Evolutionary conservation across 2,888 invertebrate genomes (phyloP).

Genomic region (Parnassius glacialis): DNA sequence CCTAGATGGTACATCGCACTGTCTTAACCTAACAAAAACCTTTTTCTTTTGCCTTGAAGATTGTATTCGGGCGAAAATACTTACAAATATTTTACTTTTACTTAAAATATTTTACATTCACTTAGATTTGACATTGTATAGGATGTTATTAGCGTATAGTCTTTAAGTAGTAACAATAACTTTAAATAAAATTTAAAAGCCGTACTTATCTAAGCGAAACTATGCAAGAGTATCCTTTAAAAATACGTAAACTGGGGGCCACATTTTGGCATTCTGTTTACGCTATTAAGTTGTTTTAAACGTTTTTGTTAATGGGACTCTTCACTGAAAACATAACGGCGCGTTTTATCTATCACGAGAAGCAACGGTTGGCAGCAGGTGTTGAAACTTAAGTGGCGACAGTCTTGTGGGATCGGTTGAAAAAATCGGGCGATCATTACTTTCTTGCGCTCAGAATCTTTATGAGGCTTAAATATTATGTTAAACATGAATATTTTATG

Average conservation of each 20-base stretch:
- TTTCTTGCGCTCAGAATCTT: too few species aligned
- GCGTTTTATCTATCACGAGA: slow-evolving; percentile 51
- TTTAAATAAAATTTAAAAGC: slow-evolving; percentile 16
- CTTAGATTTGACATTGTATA: too few species aligned
- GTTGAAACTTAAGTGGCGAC: slow-evolving; percentile 27
- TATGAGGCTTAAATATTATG: too few species aligned
- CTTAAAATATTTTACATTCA: too few species aligned
- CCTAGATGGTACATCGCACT: too few species aligned
- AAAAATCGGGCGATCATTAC: not conserved
- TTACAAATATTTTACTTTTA: too few species aligned
- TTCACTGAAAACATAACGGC: slow-evolving; percentile 51
- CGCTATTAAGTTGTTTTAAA: slow-evolving; percentile 46
- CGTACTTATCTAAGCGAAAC: slow-evolving; percentile 8
- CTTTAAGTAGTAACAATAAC: not conserved
- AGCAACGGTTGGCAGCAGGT: slow-evolving; percentile 47
- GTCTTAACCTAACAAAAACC: too few species aligned
- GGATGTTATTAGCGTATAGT: not conserved
- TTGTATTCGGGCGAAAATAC: too few species aligned
- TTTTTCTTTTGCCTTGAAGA: too few species aligned
- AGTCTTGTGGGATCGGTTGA: not conserved
- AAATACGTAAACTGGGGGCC: slow-evolving; percentile 31
- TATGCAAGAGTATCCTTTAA: slow-evolving; percentile 12
- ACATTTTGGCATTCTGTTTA: slow-evolving; percentile 47
- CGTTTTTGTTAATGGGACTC: slow-evolving; percentile 62
- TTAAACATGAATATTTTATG: too few species aligned